Conservation (phyloP, 2,888 invertebrate species). For the Schrankia costaestrigalis region DNA sequence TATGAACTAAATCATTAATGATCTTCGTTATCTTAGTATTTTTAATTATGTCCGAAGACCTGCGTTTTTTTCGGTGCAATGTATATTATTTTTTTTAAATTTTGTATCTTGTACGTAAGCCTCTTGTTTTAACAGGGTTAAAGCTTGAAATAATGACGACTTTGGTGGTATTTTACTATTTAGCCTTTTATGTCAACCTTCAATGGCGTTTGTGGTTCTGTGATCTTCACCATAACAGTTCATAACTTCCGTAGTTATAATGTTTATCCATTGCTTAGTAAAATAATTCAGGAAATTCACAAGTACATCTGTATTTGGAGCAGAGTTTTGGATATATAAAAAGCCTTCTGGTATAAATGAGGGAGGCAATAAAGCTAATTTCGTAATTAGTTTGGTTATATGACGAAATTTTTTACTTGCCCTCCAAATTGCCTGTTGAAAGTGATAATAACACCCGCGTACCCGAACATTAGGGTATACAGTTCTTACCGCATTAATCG, state of each 20-base stretch:
- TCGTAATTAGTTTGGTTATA: neutral
- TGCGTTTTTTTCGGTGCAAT: no score
- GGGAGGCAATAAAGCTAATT: slow-evolving; percentile 1
- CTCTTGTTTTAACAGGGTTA: no score
- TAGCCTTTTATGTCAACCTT: neutral
- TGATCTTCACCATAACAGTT: neutral
- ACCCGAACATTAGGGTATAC: neutral
- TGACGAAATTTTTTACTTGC: neutral
- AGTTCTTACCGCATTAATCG: neutral
- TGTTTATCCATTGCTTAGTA: neutral
- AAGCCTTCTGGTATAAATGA: neutral
- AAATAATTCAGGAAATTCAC: neutral
- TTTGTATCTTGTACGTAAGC: no score
- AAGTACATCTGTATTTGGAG: neutral
- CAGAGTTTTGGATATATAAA: neutral
- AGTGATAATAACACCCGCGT: neutral
- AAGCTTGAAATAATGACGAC: no score
- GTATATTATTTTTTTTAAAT: no score
- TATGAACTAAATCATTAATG: no score
- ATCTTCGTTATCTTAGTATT: no score
- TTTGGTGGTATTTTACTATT: neutral
- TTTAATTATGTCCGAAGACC: no score
- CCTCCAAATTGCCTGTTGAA: neutral
- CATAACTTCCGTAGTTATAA: slow-evolving; percentile 1
- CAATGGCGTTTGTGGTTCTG: neutral